These are phyloP conservation scores for Chrysotoxum bicinctum DNA, from an alignment of 2,888 invertebrate genomes.

Conservation along the genomic window DNA sequence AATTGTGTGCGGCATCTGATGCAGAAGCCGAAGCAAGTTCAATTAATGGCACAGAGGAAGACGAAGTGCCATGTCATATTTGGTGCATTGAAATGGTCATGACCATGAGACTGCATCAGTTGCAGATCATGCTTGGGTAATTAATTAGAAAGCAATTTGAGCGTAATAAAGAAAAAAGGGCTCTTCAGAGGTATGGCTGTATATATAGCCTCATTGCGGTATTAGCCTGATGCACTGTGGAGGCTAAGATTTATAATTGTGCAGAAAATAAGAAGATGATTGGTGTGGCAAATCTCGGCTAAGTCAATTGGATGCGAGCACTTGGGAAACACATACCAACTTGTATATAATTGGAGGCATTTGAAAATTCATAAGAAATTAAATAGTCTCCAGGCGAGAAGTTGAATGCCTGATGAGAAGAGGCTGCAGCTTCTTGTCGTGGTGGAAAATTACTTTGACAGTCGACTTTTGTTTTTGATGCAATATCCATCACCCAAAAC, in stretches of 20 bases:
- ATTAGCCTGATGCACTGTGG: neutral
- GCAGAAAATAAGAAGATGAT: slow-evolving; percentile 57
- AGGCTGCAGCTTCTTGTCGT: slow-evolving; percentile 53
- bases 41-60: slow-evolving; percentile 27
- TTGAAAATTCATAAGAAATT: slow-evolving; percentile 29
- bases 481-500: slow-evolving; percentile 51
- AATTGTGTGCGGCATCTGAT: slow-evolving; percentile 8
- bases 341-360: slow-evolving; percentile 48
- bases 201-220: neutral
- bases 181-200: neutral
- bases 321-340: slow-evolving; percentile 32
- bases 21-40: slow-evolving; percentile 22
- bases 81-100: slow-evolving; percentile 36
- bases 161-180: slow-evolving; percentile 47
- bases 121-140: slow-evolving; percentile 43
- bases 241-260: slow-evolving; percentile 63
- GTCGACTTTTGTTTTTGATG: slow-evolving; percentile 5
- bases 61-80: slow-evolving; percentile 66
- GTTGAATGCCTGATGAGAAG: slow-evolving; percentile 31
- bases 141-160: slow-evolving; percentile 72
- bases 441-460: slow-evolving; percentile 53
- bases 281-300: slow-evolving; percentile 59
- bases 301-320: slow-evolving; percentile 51
- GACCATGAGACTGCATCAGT: slow-evolving; percentile 15
- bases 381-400: neutral